Evolutionary conservation across 2,113 vertebrate species (phyloP).

Genomic region (zebrafish (Danio rerio)): DNA sequence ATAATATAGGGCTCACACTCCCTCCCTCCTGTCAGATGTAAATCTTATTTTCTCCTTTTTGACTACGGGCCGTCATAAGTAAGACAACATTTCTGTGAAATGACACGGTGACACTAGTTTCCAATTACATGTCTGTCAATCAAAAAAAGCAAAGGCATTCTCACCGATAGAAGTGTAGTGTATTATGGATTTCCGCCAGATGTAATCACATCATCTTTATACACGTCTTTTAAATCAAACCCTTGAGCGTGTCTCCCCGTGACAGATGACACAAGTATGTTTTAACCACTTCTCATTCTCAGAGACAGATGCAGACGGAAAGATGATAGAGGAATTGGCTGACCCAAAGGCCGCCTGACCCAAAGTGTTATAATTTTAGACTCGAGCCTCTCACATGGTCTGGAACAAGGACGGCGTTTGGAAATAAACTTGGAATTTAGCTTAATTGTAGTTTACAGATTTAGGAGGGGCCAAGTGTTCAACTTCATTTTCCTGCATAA

Average conservation of each 20-base stretch:
- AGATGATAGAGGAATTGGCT: constrained; percentile 67
- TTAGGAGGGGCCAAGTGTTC: constrained; percentile 81
- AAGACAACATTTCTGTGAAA: constrained; percentile 76
- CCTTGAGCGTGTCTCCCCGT: background rate
- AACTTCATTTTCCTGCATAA: constrained; percentile 83
- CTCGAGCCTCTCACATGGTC: constrained; percentile 78
- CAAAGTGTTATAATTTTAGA: constrained; percentile 84
- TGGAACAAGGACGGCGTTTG: constrained; percentile 78
- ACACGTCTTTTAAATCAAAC: constrained; percentile 5
- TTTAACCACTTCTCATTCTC: constrained; percentile 8
- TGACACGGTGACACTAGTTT: constrained; percentile 76
- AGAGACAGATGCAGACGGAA: constrained; percentile 41
- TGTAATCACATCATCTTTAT: background rate
- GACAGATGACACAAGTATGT: background rate
- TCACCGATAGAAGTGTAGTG: constrained; percentile 51
- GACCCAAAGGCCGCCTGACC: constrained; percentile 72
- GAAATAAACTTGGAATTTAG: constrained; percentile 83
- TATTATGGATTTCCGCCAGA: constrained; percentile 26
- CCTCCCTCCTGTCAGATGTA: constrained; percentile 66
- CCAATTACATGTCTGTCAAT: constrained; percentile 78
- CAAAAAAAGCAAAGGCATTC: constrained; percentile 66
- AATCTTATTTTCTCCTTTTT: constrained; percentile 74
- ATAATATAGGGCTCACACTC: constrained; percentile 71
- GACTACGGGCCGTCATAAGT: constrained; percentile 71
- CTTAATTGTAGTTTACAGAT: constrained; percentile 84